A percentile compares a stretch with the other conserved stretches of the same genome.
phyloP scores from a whole-genome alignment of 2,113 vertebrate species.

The Zapus hudsonius region DNA sequence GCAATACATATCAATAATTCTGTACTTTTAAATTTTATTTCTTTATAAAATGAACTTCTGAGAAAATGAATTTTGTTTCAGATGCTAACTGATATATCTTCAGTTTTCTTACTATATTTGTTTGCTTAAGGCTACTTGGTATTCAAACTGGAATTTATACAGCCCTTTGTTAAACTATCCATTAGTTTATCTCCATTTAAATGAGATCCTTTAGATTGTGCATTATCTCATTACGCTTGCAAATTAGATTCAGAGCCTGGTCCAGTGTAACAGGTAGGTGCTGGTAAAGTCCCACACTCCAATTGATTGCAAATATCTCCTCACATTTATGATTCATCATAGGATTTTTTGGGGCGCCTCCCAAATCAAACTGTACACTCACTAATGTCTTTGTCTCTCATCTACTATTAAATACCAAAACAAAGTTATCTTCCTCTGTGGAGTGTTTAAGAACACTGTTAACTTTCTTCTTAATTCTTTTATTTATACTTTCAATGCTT shows the following conservation, averaged over 20 bases:
- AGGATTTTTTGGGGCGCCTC: neutral
- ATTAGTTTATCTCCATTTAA: neutral
- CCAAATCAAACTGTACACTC: neutral
- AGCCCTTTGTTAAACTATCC: conserved; percentile 2
- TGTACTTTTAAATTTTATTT: neutral
- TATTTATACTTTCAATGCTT: neutral
- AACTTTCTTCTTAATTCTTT: neutral
- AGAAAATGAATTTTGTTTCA: neutral
- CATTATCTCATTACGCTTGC: neutral
- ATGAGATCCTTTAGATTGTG: neutral
- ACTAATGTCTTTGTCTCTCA: neutral
- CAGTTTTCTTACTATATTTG: neutral
- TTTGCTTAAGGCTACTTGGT: neutral
- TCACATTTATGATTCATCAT: neutral
- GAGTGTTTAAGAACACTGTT: neutral
- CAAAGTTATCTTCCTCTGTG: neutral
- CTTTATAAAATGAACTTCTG: neutral
- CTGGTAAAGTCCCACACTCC: neutral
- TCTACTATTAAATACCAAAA: neutral
- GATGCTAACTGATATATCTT: neutral
- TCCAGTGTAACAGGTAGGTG: neutral
- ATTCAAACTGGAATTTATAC: neutral
- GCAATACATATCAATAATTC: neutral
- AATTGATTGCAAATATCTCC: neutral
- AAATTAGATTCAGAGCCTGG: conserved; percentile 3